These are phyloP conservation scores for Lepetodrilus schrolli DNA, from an alignment of 2,888 invertebrate species.

Conservation along the genomic window DNA sequence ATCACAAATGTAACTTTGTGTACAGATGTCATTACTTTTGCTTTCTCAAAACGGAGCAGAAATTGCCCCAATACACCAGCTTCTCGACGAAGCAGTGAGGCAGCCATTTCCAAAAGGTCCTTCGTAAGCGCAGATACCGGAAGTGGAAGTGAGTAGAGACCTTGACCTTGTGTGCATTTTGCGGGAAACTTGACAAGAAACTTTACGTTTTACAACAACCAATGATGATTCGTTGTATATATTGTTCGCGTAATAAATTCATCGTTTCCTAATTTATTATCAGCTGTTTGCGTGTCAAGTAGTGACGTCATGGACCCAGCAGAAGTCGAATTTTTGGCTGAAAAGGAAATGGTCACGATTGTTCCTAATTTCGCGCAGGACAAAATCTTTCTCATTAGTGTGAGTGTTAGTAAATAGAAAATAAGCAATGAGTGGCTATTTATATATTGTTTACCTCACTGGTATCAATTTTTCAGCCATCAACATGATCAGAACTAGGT, in stretches of 20 bases:
- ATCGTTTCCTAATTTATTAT: background rate
- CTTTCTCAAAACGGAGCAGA: slow-evolving; percentile 14
- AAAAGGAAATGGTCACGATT: slow-evolving; percentile 87
- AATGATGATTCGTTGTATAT: background rate
- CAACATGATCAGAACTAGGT: too few relatives aligned
- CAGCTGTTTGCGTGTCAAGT: background rate
- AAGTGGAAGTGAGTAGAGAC: background rate
- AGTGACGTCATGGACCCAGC: slow-evolving; percentile 75
- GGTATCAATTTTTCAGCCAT: too few relatives aligned
- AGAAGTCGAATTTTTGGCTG: slow-evolving; percentile 87
- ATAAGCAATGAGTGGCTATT: too few relatives aligned
- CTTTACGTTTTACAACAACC: too few relatives aligned
- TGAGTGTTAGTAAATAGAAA: too few relatives aligned
- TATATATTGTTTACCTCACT: too few relatives aligned
- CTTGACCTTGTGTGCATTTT: slow-evolving; percentile 18
- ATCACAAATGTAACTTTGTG: too few relatives aligned
- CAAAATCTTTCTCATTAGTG: slow-evolving; percentile 76
- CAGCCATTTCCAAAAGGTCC: slow-evolving; percentile 41
- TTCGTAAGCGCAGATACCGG: background rate
- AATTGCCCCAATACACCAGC: slow-evolving; percentile 38
- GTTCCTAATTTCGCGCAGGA: slow-evolving; percentile 91
- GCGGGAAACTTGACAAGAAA: slow-evolving; percentile 20
- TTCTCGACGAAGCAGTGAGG: slow-evolving; percentile 45
- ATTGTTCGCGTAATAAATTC: background rate
- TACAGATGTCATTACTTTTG: background rate